Conservation (phyloP, 2,797 vertebrate genomes). For the Acrossocheilus wenchowensis region DNA sequence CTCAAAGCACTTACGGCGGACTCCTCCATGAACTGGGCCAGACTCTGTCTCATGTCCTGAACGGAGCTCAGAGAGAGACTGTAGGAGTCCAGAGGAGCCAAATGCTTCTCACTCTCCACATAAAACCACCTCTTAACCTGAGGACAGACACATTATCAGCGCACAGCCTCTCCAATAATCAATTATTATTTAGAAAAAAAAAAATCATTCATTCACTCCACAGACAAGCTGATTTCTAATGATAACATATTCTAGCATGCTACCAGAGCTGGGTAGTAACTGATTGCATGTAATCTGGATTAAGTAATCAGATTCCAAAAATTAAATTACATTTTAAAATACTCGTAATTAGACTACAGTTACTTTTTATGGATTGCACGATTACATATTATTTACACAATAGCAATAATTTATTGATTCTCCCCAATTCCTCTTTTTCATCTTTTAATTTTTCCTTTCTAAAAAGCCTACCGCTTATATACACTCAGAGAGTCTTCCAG, state of each 20-base stretch:
- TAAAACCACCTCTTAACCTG: slow-evolving; percentile 83
- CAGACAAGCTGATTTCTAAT: background rate
- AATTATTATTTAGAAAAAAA: background rate
- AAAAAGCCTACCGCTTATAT: no score
- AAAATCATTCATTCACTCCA: background rate
- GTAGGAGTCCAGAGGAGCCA: slow-evolving; percentile 72
- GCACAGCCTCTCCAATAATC: background rate
- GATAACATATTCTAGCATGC: no score
- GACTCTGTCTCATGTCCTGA: slow-evolving; percentile 71
- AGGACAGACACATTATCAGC: background rate
- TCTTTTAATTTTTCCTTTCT: no score
- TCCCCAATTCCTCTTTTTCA: no score
- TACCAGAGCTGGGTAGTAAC: background rate
- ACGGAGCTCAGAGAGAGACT: slow-evolving; percentile 68
- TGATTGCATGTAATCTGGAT: no score
- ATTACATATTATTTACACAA: no score
- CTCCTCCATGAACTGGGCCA: slow-evolving; percentile 76
- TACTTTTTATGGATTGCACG: no score
- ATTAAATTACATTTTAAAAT: no score
- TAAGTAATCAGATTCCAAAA: no score
- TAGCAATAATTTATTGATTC: no score
- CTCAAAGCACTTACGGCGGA: slow-evolving; percentile 67
- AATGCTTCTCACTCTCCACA: slow-evolving; percentile 75
- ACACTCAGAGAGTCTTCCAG: no score
- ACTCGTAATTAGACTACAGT: no score